A percentile compares a stretch with the other conserved stretches of the same genome.
These are phyloP conservation scores for Antedon mediterranea DNA, from an alignment of 53 echinoderm and acorn worm species.

Conservation along the genomic window DNA sequence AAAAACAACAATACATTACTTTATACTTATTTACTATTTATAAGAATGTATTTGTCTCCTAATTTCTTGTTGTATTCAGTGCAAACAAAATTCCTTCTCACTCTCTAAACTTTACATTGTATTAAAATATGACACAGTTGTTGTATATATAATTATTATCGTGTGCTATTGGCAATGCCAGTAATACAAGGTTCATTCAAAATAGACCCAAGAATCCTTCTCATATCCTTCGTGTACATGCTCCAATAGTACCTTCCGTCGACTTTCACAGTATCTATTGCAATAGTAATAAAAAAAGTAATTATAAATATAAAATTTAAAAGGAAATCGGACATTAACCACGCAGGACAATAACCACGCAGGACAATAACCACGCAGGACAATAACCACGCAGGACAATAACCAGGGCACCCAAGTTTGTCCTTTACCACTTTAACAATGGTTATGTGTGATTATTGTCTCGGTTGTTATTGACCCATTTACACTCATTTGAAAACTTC, in stretches of 20 bases:
- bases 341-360: too few species aligned
- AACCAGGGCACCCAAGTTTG: too few species aligned
- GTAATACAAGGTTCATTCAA: constrained; percentile 19
- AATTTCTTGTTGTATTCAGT: not conserved
- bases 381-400: too few species aligned
- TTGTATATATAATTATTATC: too few species aligned
- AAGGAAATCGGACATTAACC: not conserved
- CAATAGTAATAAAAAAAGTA: constrained; percentile 1
- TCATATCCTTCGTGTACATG: constrained; percentile 98
- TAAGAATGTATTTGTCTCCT: not conserved
- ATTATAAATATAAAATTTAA: not conserved
- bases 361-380: too few species aligned
- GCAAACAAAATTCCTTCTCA: not conserved
- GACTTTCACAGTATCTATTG: constrained; percentile 92
- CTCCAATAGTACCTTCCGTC: constrained; percentile 84
- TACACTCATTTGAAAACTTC: too few species aligned
- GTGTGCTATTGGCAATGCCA: not conserved
- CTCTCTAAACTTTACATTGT: not conserved
- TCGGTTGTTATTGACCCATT: too few species aligned
- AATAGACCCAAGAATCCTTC: constrained; percentile 91
- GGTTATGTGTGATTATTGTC: too few species aligned
- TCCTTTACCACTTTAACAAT: too few species aligned
- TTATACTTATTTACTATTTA: not conserved
- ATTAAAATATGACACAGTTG: not conserved
- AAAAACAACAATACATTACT: not conserved